Base-by-base conservation (phyloP, 2,797 vertebrate genomes). In the Lates japonicus region DNA sequence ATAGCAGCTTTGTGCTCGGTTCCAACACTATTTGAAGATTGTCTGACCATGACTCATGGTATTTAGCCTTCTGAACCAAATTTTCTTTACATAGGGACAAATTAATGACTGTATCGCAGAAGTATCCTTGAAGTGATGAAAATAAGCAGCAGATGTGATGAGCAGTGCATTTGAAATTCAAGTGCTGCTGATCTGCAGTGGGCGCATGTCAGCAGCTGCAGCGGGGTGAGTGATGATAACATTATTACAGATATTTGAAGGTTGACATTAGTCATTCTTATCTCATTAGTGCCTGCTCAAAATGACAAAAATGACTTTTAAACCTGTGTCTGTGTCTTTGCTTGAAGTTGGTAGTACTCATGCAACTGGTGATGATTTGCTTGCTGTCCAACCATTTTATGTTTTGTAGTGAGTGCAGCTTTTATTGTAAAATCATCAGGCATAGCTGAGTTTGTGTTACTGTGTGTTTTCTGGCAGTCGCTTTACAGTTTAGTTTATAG, bases 201-300 rank as follows among this genome's bases (percentile, higher is more conserved):
- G 80, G 64, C 25, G 33, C 20, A 41, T 68, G 64, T 60, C 62
- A 71, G 60, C 67, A 62, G 62, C 62, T 46, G 42, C 70, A 52
- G 55, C 11, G 63, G 66, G 73, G 58, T 76, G 76, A 84, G 52
- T 25, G 39, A 72, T 69, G 69, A 82, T 71, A 72, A 70, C 31
- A 68, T 39, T 7, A 72, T 52, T 67, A 86, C 71, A 70, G 68
- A 69, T 82, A 70, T 74, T 59, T 84, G 66, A 74, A 71, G 69
- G 61, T 85, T 74, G 65, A 35, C 67, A 86, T 86, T 59, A 66
- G 58, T 87, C 84, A 79, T 76, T 67, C 61, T 84, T 16, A 51
- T 80, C 74, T 78, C 51, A 85, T 76, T 75, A 78, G 69, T 66
- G 73, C 55, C 67, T n/a, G 58, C 60, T 66, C 37, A 44, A 64